phyloP scores from a whole-genome alignment of 2,888 invertebrate genomes.

The Eristalis arbustorum region DNA sequence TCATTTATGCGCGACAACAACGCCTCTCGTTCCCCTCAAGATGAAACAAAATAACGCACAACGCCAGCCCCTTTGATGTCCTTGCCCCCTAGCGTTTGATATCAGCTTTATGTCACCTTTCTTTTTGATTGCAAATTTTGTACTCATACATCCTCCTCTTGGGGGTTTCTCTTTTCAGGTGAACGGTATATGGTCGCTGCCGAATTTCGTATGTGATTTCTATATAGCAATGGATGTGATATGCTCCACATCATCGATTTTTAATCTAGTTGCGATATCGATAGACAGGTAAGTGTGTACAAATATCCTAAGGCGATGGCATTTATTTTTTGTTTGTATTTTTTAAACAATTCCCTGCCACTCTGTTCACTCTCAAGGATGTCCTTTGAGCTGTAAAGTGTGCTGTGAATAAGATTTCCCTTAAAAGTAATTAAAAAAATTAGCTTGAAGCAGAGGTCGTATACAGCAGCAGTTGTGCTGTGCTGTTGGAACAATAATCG shows the following conservation, averaged over 20 bases:
- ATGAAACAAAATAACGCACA: background rate
- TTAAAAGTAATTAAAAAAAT: constrained; percentile 18
- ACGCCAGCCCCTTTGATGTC: constrained; percentile 15
- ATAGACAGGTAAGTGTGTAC: constrained; percentile 91
- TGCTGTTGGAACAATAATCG: background rate
- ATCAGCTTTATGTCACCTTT: constrained; percentile 2
- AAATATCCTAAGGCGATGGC: too few relatives aligned
- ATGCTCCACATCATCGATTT: constrained; percentile 98
- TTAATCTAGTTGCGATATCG: constrained; percentile 98
- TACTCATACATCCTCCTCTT: background rate
- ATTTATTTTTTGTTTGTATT: background rate
- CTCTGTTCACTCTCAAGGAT: background rate
- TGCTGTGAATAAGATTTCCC: background rate
- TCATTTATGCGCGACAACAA: background rate
- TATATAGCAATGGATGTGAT: constrained; percentile 99
- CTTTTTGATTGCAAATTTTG: constrained; percentile 18
- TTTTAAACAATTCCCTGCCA: background rate
- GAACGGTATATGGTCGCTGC: constrained; percentile 93
- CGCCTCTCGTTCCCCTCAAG: background rate
- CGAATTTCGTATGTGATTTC: constrained; percentile 95
- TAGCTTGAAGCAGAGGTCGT: background rate
- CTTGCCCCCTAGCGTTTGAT: background rate
- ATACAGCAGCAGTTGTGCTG: background rate
- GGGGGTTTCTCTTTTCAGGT: constrained; percentile 82
- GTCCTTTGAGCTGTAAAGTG: background rate